These are phyloP conservation scores for Microcebus murinus DNA, from an alignment of 2,113 vertebrate species.

Conservation along the genomic window DNA sequence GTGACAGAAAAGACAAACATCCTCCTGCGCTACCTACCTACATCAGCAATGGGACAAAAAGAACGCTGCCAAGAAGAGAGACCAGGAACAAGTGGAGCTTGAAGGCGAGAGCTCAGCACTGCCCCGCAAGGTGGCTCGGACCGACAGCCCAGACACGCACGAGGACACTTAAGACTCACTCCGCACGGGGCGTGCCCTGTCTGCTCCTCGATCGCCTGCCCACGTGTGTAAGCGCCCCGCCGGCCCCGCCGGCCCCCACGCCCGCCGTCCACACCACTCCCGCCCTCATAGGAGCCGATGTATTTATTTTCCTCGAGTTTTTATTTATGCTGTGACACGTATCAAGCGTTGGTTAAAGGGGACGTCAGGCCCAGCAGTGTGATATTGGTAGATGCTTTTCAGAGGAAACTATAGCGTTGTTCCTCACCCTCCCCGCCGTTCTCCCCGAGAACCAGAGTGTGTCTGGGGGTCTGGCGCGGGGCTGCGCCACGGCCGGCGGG, in stretches of 20 bases:
- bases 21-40: no score
- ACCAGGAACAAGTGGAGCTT: slow-evolving; percentile 92
- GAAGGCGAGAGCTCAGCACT: slow-evolving; percentile 94
- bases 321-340: slow-evolving; percentile 85
- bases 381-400: slow-evolving; percentile 78
- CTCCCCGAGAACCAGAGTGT: not conserved
- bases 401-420: slow-evolving; percentile 5
- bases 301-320: slow-evolving; percentile 88
- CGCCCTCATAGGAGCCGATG: slow-evolving; percentile 82
- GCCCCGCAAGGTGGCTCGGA: slow-evolving; percentile 96
- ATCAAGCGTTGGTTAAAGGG: slow-evolving; percentile 72
- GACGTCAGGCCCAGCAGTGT: slow-evolving; percentile 56
- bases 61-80: slow-evolving; percentile 95
- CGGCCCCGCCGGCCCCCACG: not conserved
- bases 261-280: slow-evolving; percentile 80
- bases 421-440: not conserved
- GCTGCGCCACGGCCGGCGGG: not conserved
- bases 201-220: slow-evolving; percentile 29
- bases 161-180: slow-evolving; percentile 93
- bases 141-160: slow-evolving; percentile 98
- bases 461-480: not conserved
- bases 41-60: slow-evolving; percentile 61
- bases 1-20: no score
- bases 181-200: slow-evolving; percentile 70
- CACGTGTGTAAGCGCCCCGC: slow-evolving; percentile 72